Conservation (phyloP, 2,113 vertebrate genomes). For the Sander vitreus region DNA sequence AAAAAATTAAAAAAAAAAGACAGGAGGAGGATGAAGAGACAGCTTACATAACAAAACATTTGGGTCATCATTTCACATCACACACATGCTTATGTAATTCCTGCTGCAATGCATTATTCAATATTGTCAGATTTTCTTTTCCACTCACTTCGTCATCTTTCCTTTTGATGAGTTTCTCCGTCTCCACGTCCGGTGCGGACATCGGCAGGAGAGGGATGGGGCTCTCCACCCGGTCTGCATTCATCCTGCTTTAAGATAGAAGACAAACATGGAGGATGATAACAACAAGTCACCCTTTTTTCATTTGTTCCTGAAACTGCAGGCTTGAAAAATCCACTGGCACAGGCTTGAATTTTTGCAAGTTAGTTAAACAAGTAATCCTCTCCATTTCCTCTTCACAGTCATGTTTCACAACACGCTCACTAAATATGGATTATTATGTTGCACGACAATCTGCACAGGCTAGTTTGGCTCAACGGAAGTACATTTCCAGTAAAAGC, state of each 20-base stretch:
- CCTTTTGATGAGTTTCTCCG: constrained; percentile 94
- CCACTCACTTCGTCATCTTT: constrained; percentile 92
- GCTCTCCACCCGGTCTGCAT: constrained; percentile 92
- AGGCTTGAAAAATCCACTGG: too few relatives aligned
- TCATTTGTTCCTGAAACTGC: not conserved
- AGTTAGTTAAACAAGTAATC: not conserved
- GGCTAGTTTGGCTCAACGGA: too few relatives aligned
- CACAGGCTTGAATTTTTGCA: not conserved
- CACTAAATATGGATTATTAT: too few relatives aligned
- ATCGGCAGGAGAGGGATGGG: constrained; percentile 91
- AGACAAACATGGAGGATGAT: not conserved
- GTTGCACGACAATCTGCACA: too few relatives aligned
- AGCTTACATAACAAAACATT: constrained; percentile 29
- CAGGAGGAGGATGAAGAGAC: not conserved
- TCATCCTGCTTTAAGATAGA: constrained; percentile 87
- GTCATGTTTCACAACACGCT: too few relatives aligned
- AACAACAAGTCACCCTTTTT: not conserved
- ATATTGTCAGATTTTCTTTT: not conserved
- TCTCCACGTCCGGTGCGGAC: constrained; percentile 89
- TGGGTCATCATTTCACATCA: constrained; percentile 37
- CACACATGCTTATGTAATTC: constrained; percentile 11
- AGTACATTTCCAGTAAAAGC: too few relatives aligned
- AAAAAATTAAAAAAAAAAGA: not conserved
- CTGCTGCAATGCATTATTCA: constrained; percentile 28
- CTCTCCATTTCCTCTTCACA: too few relatives aligned